Conservation (phyloP, 1,140 invertebrate species). For the Apolygus lucorum region DNA sequence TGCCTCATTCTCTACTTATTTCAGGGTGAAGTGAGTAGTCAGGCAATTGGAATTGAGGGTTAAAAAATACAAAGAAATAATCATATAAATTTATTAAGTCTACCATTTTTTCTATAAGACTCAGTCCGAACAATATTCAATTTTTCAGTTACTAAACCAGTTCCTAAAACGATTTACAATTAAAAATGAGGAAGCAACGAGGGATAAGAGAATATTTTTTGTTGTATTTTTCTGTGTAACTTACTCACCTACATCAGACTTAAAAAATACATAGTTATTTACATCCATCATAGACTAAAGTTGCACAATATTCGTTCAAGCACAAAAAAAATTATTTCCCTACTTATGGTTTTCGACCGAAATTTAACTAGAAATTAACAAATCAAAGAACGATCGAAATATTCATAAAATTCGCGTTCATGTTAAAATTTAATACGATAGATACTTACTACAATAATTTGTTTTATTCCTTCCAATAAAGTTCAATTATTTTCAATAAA, state of each 20-base stretch:
- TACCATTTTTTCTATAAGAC: not conserved
- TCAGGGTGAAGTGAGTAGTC: too few species aligned
- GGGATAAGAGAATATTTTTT: not conserved
- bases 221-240: not conserved
- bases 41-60: too few species aligned
- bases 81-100: not conserved
- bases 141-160: not conserved
- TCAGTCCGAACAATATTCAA: not conserved
- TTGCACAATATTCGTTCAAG: slow-evolving; percentile 16
- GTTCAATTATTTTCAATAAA: not conserved
- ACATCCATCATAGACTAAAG: not conserved
- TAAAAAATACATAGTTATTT: slow-evolving; percentile 7
- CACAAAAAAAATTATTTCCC: not conserved
- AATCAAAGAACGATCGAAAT: not conserved
- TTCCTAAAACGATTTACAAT: not conserved
- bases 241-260: slow-evolving; percentile 9
- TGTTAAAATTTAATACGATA: not conserved
- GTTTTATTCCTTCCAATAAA: not conserved
- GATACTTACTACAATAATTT: not conserved
- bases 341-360: not conserved
- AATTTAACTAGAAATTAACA: not conserved
- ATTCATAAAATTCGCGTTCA: not conserved
- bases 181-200: slow-evolving; percentile 2
- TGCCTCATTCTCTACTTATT: too few species aligned
- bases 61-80: too few species aligned